phyloP scores from a whole-genome alignment of 2,888 invertebrate genomes.

The Drosophila fulvimacula region DNA sequence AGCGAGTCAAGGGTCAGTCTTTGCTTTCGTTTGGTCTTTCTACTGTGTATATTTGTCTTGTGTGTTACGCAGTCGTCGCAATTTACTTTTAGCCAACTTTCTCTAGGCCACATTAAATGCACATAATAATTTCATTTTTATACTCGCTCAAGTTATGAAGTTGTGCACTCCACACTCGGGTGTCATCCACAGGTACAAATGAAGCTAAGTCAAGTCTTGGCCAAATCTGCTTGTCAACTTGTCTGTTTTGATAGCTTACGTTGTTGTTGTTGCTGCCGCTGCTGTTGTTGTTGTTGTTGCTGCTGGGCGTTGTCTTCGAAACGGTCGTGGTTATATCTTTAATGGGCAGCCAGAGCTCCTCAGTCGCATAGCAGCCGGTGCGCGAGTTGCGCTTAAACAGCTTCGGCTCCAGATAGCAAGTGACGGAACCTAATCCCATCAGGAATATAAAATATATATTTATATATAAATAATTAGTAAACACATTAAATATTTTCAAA shows the following conservation, averaged over 20 bases:
- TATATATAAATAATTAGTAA: background rate
- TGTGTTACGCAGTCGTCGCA: constrained; percentile 43
- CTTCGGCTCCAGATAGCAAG: constrained; percentile 85
- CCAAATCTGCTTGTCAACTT: constrained; percentile 25
- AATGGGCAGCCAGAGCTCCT: constrained; percentile 84
- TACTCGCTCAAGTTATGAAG: constrained; percentile 16
- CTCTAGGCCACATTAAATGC: constrained; percentile 46
- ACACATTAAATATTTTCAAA: background rate
- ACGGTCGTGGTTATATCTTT: constrained; percentile 84
- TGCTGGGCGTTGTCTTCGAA: constrained; percentile 63
- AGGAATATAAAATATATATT: background rate
- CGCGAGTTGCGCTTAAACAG: constrained; percentile 81
- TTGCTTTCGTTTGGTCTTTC: constrained; percentile 24
- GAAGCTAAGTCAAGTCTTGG: constrained; percentile 44
- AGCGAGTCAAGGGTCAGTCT: constrained; percentile 35
- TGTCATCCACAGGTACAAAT: constrained; percentile 5
- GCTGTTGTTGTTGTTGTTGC: constrained; percentile 59
- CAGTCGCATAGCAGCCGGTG: constrained; percentile 80
- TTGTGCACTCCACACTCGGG: constrained; percentile 28
- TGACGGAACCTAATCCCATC: constrained; percentile 81
- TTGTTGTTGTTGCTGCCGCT: constrained; percentile 58
- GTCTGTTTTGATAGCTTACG: constrained; percentile 61
- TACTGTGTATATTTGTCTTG: constrained; percentile 15
- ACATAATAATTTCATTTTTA: constrained; percentile 42
- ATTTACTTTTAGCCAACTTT: constrained; percentile 46